phyloP scores from a whole-genome alignment of 2,888 invertebrate species.

The Cheilosia vulpina region DNA sequence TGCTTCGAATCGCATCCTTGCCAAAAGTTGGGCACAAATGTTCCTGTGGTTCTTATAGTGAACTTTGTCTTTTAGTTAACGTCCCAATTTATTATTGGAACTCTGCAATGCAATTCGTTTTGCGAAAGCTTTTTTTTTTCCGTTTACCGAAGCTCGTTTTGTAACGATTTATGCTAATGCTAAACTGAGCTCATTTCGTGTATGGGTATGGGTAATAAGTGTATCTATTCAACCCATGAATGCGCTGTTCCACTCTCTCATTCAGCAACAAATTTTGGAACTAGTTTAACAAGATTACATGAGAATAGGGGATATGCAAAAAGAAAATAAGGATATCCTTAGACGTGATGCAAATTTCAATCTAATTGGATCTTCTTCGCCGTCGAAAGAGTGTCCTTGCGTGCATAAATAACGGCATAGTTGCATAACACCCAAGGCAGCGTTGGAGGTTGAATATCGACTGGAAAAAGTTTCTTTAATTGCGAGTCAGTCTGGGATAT shows the following conservation, averaged over 20 bases:
- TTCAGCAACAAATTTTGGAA: conserved; percentile 30
- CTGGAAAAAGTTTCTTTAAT: too few relatives aligned
- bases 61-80: neutral
- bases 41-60: neutral
- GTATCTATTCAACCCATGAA: neutral
- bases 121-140: too few relatives aligned
- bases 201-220: neutral
- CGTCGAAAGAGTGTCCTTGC: neutral
- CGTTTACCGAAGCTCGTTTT: too few relatives aligned
- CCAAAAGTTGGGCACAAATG: too few relatives aligned
- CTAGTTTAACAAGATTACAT: conserved; percentile 35
- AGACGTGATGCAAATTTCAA: conserved; percentile 23
- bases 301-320: neutral
- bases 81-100: neutral
- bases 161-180: too few relatives aligned
- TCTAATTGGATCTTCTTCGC: conserved; percentile 10
- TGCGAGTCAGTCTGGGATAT: too few relatives aligned
- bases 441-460: too few relatives aligned
- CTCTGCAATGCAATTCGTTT: neutral
- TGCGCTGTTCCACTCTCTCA: neutral
- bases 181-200: neutral
- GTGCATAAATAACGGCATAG: neutral
- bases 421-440: neutral
- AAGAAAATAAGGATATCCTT: conserved; percentile 14
- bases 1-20: too few relatives aligned